Conservation (phyloP, 2,113 vertebrate genomes). For the Eptesicus fuscus region DNA sequence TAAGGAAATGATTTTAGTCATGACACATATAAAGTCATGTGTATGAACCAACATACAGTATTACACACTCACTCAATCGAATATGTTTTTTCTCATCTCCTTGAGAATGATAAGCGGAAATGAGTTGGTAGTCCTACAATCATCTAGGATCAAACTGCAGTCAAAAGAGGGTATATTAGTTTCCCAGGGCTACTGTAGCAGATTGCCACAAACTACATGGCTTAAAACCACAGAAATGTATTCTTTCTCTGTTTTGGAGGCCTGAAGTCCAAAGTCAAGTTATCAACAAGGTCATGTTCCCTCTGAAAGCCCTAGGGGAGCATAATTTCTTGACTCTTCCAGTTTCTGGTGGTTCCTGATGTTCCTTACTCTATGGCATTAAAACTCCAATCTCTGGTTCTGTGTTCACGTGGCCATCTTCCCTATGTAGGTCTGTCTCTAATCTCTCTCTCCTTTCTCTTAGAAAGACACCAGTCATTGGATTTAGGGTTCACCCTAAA, state of each 20-base stretch:
- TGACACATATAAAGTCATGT: not conserved
- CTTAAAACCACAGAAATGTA: not conserved
- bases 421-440: not conserved
- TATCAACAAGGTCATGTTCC: not conserved
- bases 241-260: not conserved
- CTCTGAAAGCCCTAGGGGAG: not conserved
- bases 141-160: not conserved
- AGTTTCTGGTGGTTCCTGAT: not conserved
- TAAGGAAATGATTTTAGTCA: not conserved
- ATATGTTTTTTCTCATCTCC: not conserved
- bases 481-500: not conserved
- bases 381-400: not conserved
- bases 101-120: not conserved
- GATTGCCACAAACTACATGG: not conserved
- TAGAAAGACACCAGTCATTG: not conserved
- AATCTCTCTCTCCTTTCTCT: not conserved
- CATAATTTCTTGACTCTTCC: not conserved
- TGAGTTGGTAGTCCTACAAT: not conserved
- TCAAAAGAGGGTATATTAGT: not conserved
- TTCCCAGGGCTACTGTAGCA: not conserved
- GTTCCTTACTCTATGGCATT: not conserved
- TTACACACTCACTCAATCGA: not conserved
- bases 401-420: not conserved
- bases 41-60: not conserved
- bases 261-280: not conserved